A percentile compares a stretch with the other conserved stretches of the same genome.
Conservation (phyloP, 2,888 invertebrate genomes). For the Hirtodrosophila cameraria region DNA sequence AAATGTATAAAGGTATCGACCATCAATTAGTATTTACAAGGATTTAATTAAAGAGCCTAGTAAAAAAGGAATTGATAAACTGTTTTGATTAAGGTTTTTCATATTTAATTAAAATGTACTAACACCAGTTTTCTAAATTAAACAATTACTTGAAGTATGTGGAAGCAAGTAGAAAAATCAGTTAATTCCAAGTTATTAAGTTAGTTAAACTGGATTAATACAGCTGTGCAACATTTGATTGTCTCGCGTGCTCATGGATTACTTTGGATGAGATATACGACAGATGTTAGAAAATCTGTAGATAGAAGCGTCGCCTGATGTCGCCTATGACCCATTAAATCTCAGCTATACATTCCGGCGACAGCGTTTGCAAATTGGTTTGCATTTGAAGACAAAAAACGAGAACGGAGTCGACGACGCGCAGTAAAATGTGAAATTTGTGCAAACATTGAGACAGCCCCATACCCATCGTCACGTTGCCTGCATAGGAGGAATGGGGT, state of each 20-base stretch:
- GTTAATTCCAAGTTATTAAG: no score
- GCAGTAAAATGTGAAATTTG: slow-evolving; percentile 75
- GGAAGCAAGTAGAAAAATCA: no score
- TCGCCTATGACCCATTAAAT: slow-evolving; percentile 42
- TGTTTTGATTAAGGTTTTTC: no score
- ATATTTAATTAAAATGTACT: no score
- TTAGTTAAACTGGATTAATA: not conserved
- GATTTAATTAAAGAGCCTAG: no score
- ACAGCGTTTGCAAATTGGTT: slow-evolving; percentile 67
- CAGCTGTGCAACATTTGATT: not conserved
- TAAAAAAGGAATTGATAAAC: no score
- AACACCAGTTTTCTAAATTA: no score
- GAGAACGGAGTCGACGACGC: slow-evolving; percentile 52
- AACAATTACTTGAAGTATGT: no score
- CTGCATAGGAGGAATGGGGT: not conserved
- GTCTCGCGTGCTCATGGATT: no score
- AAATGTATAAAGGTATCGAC: no score
- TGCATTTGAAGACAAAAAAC: slow-evolving; percentile 72
- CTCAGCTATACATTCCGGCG: slow-evolving; percentile 53
- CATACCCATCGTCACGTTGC: slow-evolving; percentile 7
- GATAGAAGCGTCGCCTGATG: slow-evolving; percentile 29
- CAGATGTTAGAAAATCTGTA: not conserved
- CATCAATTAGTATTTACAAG: no score
- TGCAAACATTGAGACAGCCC: slow-evolving; percentile 65
- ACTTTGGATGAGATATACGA: no score